Conservation (phyloP, 2,113 vertebrate species). For the Pelvicachromis taeniatus region DNA sequence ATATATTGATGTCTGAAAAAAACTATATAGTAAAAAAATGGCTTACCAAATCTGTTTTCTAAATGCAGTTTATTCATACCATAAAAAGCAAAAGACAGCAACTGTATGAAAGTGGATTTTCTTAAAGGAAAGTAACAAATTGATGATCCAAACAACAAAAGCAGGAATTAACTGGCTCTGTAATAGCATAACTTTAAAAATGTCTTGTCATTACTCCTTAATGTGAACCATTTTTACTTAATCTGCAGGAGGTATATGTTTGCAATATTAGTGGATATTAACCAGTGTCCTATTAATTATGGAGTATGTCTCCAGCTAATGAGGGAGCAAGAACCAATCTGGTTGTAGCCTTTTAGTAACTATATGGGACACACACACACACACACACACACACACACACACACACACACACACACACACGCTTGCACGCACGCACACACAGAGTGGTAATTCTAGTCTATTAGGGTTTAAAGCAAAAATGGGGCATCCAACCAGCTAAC, state of each 20-base stretch:
- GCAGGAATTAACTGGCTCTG: background rate
- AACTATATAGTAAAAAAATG: background rate
- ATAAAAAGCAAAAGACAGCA: background rate
- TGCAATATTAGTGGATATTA: background rate
- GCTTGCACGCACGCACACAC: rapidly evolving
- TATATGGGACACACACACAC: background rate
- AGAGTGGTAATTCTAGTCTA: too few species aligned
- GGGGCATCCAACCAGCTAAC: rapidly evolving
- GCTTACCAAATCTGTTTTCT: background rate
- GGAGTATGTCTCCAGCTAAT: background rate
- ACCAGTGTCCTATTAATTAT: background rate
- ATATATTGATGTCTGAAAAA: too few species aligned
- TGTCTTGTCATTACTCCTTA: background rate
- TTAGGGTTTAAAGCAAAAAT: background rate
- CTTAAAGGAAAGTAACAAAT: background rate
- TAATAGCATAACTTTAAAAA: background rate
- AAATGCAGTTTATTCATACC: background rate
- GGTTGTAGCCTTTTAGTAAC: background rate
- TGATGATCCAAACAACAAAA: background rate
- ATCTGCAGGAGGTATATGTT: background rate
- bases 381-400: background rate
- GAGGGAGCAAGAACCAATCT: background rate
- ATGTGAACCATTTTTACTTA: background rate
- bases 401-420: background rate
- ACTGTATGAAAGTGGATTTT: background rate